phyloP scores from a whole-genome alignment of 2,888 invertebrate genomes.

The Heteromurus nitidus region DNA sequence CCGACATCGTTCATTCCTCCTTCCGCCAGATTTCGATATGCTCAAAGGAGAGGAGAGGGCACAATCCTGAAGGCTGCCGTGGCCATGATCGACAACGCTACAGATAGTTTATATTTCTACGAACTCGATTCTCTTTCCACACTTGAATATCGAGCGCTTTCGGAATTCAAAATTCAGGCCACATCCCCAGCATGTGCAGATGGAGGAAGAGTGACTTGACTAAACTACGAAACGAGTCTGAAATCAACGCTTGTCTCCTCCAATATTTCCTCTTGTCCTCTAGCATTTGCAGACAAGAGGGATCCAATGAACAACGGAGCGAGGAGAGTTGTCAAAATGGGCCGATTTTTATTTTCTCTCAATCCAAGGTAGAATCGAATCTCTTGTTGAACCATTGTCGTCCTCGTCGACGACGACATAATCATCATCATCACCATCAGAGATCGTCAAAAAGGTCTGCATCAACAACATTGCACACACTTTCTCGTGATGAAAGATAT shows the following conservation, averaged over 20 bases:
- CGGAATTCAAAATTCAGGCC: slow-evolving; percentile 57
- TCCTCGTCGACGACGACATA: background rate
- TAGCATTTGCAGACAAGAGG: background rate
- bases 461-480: no score
- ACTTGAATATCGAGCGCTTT: slow-evolving; percentile 2
- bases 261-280: background rate
- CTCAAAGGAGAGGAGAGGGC: no score
- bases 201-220: slow-evolving; percentile 27
- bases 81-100: slow-evolving; percentile 13
- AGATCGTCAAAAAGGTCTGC: no score
- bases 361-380: slow-evolving; percentile 8
- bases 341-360: slow-evolving; percentile 4
- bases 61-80: no score
- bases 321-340: slow-evolving; percentile 22
- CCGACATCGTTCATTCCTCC: slow-evolving; percentile 10
- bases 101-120: background rate
- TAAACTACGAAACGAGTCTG: slow-evolving; percentile 23
- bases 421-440: background rate
- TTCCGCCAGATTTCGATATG: no score
- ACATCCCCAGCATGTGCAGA: slow-evolving; percentile 35
- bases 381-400: slow-evolving; percentile 14
- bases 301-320: background rate
- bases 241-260: slow-evolving; percentile 19
- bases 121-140: background rate
- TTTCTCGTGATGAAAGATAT: no score